Conservation (phyloP, 1,140 invertebrate genomes). For the Pemphigus obesinymphae region DNA sequence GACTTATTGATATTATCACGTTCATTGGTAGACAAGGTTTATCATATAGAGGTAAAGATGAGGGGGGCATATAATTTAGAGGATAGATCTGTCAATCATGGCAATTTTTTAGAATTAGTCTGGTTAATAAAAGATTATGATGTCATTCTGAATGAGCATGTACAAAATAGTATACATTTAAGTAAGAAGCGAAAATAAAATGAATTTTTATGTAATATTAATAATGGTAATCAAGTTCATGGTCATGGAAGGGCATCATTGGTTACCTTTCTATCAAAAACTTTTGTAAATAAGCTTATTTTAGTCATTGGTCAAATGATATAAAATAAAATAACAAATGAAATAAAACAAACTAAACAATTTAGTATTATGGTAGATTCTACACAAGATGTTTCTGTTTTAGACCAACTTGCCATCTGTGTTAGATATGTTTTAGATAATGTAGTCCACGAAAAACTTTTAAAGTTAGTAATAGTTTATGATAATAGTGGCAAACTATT, state of each 20-base stretch:
- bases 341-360: neutral
- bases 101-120: neutral
- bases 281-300: neutral
- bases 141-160: neutral
- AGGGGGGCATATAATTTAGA: neutral
- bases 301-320: neutral
- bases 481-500: neutral
- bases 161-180: neutral
- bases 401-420: neutral
- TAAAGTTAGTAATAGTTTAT: neutral
- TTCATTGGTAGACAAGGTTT: neutral
- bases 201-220: neutral
- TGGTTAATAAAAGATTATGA: neutral
- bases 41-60: neutral
- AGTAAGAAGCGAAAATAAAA: neutral
- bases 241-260: neutral
- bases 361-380: neutral
- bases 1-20: neutral
- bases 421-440: neutral
- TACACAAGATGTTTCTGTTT: neutral
- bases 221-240: neutral
- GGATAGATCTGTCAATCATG: neutral
- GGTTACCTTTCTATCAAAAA: neutral
- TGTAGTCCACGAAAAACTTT: neutral
- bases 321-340: neutral